These are phyloP conservation scores for Cydia pomonella DNA, from an alignment of 1,140 invertebrate species.

Conservation along the genomic window DNA sequence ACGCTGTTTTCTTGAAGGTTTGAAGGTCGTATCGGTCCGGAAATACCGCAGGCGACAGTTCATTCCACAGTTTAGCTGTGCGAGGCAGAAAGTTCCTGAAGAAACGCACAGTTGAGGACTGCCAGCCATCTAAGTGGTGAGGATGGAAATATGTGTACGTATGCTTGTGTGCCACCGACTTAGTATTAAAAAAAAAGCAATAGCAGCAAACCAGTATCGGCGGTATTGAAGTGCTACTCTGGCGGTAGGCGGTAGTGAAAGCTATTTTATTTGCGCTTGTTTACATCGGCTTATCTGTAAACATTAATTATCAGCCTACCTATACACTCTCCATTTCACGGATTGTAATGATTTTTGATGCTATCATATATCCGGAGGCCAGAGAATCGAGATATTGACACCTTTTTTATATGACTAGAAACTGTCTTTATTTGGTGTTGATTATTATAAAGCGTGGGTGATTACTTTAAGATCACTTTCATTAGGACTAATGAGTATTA, in stretches of 20 bases:
- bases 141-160: too few relatives aligned
- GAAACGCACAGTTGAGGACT: too few relatives aligned
- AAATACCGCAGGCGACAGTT: too few relatives aligned
- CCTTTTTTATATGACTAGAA: not conserved
- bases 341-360: constrained; percentile 39
- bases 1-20: too few relatives aligned
- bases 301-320: constrained; percentile 40
- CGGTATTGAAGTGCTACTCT: constrained; percentile 6
- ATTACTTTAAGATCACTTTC: not conserved
- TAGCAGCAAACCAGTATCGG: constrained; percentile 37
- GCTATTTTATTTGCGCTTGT: constrained; percentile 45
- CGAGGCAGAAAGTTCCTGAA: too few relatives aligned
- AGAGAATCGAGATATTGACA: constrained; percentile 5
- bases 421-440: not conserved
- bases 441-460: not conserved
- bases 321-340: constrained; percentile 51
- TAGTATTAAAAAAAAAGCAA: too few relatives aligned
- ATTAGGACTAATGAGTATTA: not conserved
- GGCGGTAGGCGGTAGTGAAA: constrained; percentile 60
- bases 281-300: constrained; percentile 47
- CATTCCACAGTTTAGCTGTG: too few relatives aligned
- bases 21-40: too few relatives aligned
- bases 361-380: constrained; percentile 25
- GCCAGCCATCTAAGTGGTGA: too few relatives aligned
- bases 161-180: too few relatives aligned